These are phyloP conservation scores for Blastobasis lacticolella DNA, from an alignment of 2,888 invertebrate species.

Conservation along the genomic window DNA sequence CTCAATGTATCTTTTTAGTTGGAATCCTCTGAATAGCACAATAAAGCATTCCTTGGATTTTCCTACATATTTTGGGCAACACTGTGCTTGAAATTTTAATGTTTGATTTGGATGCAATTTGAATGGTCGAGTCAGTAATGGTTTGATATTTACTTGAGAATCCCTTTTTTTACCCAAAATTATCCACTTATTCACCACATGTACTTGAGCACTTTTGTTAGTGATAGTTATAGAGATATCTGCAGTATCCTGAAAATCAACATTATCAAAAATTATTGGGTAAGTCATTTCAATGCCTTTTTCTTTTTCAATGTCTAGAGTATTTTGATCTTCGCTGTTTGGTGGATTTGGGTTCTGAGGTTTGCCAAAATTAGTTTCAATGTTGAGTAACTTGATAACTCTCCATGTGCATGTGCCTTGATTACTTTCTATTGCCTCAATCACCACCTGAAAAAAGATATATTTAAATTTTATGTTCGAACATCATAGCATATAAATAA, in stretches of 20 bases:
- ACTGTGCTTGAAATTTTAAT: conserved; percentile 60
- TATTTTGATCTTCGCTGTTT: conserved; percentile 26
- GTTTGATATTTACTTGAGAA: conserved; percentile 67
- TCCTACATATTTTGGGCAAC: conserved; percentile 76
- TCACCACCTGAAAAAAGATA: conserved; percentile 53
- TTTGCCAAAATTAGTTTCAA: conserved; percentile 38
- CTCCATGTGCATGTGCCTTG: conserved; percentile 76
- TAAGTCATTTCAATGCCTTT: conserved; percentile 71
- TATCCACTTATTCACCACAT: conserved; percentile 63
- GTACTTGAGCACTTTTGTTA: conserved; percentile 55
- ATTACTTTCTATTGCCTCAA: conserved; percentile 83
- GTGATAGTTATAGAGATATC: conserved; percentile 36
- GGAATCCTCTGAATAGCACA: conserved; percentile 76
- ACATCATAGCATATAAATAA: too few species aligned
- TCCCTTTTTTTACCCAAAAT: conserved; percentile 65
- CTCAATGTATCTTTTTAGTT: conserved; percentile 73
- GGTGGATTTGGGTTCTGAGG: conserved; percentile 6
- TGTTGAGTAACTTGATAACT: conserved; percentile 59
- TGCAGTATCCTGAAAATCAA: conserved; percentile 42
- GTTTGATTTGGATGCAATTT: conserved; percentile 53
- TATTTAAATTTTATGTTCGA: not conserved
- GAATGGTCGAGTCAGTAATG: conserved; percentile 37
- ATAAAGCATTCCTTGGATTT: conserved; percentile 74
- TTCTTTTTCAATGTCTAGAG: conserved; percentile 49
- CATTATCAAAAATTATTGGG: conserved; percentile 58